Evolutionary conservation across 2,888 invertebrate genomes (phyloP), one percentile per base, ranked within the genome.

Genomic region (Tenthredo notha): DNA sequence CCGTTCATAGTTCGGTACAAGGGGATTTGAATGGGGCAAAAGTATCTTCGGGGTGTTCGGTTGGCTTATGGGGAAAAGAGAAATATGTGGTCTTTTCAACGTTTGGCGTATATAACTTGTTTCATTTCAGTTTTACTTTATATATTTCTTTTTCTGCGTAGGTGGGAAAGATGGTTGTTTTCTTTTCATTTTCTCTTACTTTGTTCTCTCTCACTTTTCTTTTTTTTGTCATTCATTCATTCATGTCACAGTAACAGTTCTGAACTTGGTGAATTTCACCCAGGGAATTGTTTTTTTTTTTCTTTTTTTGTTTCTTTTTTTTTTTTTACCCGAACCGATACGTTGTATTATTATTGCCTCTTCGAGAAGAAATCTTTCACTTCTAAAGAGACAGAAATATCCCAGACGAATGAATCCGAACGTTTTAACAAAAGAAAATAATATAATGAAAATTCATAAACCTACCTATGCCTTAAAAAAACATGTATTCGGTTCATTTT

Each of bases 21-120:
- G 61, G 61, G 61, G 37, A 40, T 72, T 18, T n/a, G 40, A 40
- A 72, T 40, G n/a, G 12, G 37, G 33, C 37, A 7, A n/a, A 40
- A 40, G 70, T n/a, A 40, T 72, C 40, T 72, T 37, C 54, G 70
- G n/a, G 40, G 70, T n/a, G 40, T 72, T 72, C 70, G 7, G 37
- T 72, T 37, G n/a, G 37, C 37, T 40, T 72, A 40, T 40, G 25
- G 70, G 18, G n/a, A n/a, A 72, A 29, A 72, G 29, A n/a, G 40
- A 72, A 72, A 40, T 40, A 40, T 40, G 33, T 33, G 37, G 4
- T 40, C 9, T 72, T 72, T 37, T n/a, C 10, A 37, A n/a, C 33
- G 61, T 61, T 25, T 37, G 12, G 70, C 70, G 50, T 50, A 50
- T 50, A 50, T 50, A 37, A 70, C 70, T 37, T 33, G 33, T 70